A percentile compares a stretch with the other conserved stretches of the same genome.
Conservation (phyloP, 2,797 vertebrate species). For the Rallus crepitans region DNA sequence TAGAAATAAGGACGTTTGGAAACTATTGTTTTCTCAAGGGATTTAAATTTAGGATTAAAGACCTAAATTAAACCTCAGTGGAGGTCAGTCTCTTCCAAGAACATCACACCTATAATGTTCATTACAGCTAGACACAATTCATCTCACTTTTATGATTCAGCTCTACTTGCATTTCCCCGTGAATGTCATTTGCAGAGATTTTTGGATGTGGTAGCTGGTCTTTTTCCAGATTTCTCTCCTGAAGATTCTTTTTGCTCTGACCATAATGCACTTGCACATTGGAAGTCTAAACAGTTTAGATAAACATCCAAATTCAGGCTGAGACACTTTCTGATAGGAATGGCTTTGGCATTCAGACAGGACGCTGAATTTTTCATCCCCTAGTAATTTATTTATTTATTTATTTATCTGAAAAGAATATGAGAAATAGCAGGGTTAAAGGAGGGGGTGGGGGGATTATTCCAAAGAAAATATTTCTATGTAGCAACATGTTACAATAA, state of each 20-base stretch:
- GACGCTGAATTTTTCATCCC: conserved; percentile 32
- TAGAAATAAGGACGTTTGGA: conserved; percentile 7
- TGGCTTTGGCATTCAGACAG: not conserved
- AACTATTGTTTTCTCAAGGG: conserved; percentile 42
- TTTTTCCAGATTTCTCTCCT: not conserved
- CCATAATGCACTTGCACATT: not conserved
- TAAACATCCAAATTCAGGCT: not conserved
- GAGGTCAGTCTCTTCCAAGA: conserved; percentile 37
- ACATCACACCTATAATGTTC: not conserved
- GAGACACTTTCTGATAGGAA: not conserved
- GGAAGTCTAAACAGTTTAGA: not conserved
- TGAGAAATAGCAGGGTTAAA: not conserved
- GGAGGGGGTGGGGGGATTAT: not conserved
- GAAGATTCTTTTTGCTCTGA: not conserved
- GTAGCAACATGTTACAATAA: not conserved
- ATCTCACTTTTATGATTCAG: not conserved
- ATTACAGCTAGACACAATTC: not conserved
- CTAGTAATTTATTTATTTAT: conserved; percentile 31
- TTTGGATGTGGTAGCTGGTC: not conserved
- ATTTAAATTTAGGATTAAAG: conserved; percentile 56
- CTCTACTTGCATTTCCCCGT: not conserved
- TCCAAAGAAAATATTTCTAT: not conserved
- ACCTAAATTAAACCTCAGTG: conserved; percentile 45
- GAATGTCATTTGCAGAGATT: conserved; percentile 2
- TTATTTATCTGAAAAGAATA: not conserved